These are phyloP conservation scores for Tangara arthus DNA, from an alignment of 2,797 vertebrate species.

Conservation along the genomic window DNA sequence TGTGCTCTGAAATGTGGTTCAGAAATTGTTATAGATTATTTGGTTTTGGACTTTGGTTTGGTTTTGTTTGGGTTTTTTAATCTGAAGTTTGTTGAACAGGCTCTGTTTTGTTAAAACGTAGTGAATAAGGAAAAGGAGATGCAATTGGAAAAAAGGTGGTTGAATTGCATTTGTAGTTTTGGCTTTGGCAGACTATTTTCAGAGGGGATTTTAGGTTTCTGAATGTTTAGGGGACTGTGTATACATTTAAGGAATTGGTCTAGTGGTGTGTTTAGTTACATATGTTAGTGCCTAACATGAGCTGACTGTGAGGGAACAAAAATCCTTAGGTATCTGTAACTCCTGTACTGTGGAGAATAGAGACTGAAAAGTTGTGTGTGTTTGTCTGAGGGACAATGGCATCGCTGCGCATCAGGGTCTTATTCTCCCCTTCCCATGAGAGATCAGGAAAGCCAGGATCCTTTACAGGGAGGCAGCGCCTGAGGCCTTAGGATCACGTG, in stretches of 20 bases:
- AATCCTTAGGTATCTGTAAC: neutral
- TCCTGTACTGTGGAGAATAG: neutral
- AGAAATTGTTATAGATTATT: neutral
- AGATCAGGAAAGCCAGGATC: neutral
- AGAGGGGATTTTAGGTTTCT: neutral
- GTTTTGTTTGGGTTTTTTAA: neutral
- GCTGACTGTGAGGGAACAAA: neutral
- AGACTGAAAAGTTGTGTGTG: neutral
- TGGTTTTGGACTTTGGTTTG: neutral
- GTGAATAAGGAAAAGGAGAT: neutral
- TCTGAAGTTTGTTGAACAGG: neutral
- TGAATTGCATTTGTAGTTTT: neutral
- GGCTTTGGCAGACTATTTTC: neutral
- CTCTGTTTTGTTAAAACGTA: neutral
- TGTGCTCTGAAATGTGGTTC: neutral
- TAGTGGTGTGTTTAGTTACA: neutral
- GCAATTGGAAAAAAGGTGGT: neutral
- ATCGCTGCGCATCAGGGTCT: accelerated
- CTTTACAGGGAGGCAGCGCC: neutral
- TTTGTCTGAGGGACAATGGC: neutral
- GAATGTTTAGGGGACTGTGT: neutral
- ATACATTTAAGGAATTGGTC: neutral
- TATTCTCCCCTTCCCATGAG: neutral
- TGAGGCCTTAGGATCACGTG: neutral
- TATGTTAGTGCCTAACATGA: neutral